phyloP scores from a whole-genome alignment of 2,113 vertebrate genomes.

The Oreochromis spilurus region DNA sequence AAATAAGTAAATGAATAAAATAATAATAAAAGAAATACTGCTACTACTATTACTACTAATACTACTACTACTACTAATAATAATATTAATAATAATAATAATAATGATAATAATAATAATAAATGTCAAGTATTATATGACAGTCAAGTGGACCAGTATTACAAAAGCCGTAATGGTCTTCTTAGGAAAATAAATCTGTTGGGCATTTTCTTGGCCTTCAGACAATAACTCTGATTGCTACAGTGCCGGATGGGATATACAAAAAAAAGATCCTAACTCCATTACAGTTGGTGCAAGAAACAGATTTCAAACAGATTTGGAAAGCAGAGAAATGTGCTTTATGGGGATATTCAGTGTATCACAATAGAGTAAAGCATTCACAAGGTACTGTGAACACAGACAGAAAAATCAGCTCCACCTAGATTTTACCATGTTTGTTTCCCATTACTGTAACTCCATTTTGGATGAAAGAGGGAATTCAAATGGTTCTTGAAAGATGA shows the following conservation, averaged over 20 bases:
- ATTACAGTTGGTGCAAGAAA: not conserved
- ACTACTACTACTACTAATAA: fast-evolving
- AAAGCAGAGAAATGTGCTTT: not conserved
- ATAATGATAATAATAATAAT: not conserved
- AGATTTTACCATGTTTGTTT: not conserved
- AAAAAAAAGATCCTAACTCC: not conserved
- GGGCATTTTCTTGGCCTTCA: not conserved
- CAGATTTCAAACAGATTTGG: not conserved
- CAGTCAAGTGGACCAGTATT: not conserved
- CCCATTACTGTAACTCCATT: not conserved
- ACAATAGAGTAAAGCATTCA: not conserved
- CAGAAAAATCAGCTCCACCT: not conserved
- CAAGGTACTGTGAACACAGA: not conserved
- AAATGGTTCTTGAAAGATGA: not conserved
- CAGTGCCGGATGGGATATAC: not conserved
- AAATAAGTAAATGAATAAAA: not conserved
- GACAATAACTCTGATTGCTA: not conserved
- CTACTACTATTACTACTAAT: fast-evolving
- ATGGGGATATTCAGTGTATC: not conserved
- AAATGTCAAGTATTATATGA: not conserved
- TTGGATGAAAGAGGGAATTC: not conserved
- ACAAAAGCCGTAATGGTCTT: not conserved
- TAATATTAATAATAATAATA: not conserved
- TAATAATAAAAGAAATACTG: not conserved
- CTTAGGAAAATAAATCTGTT: not conserved